Conservation (phyloP, 35 echinoderm and acorn worm species). For the Chiridota heheva region DNA sequence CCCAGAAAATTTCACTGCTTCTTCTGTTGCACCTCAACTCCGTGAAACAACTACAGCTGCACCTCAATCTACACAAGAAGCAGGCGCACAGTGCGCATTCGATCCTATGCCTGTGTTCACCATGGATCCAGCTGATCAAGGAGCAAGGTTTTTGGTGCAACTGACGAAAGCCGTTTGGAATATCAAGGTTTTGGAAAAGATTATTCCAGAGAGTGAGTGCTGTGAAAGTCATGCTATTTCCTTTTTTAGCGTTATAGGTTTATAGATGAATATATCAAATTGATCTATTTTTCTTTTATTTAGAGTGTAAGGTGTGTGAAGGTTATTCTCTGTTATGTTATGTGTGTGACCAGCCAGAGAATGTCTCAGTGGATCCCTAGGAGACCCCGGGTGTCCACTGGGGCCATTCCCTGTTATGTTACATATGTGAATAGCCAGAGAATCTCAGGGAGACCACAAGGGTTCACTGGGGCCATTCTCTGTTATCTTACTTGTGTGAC, state of each 20-base stretch:
- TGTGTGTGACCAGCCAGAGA: no score
- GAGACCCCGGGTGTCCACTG: no score
- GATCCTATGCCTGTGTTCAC: background rate
- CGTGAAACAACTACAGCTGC: background rate
- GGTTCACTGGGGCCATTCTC: no score
- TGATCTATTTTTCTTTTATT: no score
- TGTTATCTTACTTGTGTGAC: no score
- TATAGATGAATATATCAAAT: no score
- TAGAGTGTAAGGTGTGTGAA: no score
- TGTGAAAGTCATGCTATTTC: background rate
- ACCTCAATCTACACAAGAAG: background rate
- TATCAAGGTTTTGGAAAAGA: conserved; percentile 22
- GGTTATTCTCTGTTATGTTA: no score
- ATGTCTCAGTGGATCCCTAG: no score
- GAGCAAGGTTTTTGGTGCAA: conserved; percentile 37
- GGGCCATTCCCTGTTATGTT: no score
- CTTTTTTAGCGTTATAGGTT: background rate
- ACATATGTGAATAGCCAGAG: no score
- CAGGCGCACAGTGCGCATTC: background rate
- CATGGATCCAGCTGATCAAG: conserved; percentile 10
- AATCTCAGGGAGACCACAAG: no score
- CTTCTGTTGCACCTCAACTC: background rate
- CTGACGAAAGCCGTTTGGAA: conserved; percentile 38
- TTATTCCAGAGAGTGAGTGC: conserved; percentile 12
- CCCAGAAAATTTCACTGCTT: background rate